A percentile compares a stretch with the other conserved stretches of the same genome.
Evolutionary conservation across 2,113 vertebrate genomes (phyloP).

Genomic region (Pelodiscus sinensis): DNA sequence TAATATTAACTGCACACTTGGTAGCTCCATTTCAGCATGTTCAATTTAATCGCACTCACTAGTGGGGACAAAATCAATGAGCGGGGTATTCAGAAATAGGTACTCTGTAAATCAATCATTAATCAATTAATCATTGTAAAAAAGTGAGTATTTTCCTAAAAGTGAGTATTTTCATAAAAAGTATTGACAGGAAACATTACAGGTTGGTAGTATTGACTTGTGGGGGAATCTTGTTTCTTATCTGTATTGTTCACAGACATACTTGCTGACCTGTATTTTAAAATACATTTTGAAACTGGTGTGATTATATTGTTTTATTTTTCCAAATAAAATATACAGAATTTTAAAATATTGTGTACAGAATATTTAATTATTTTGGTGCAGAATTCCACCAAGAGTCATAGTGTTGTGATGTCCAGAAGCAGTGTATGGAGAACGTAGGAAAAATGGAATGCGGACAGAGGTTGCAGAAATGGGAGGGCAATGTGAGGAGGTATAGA

Average conservation of each 20-base stretch:
- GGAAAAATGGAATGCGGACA: not conserved
- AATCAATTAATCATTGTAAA: not conserved
- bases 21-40: slow-evolving; percentile 62
- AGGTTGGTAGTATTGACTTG: not conserved
- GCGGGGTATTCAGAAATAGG: not conserved
- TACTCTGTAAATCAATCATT: not conserved
- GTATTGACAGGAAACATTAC: not conserved
- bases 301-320: not conserved
- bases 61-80: not conserved
- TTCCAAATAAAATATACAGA: not conserved
- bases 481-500: not conserved
- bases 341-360: not conserved
- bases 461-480: not conserved
- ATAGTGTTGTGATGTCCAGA: rapidly evolving
- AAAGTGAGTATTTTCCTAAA: not conserved
- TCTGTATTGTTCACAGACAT: not conserved
- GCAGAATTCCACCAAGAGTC: not conserved
- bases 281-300: not conserved
- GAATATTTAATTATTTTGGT: not conserved
- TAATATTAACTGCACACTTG: not conserved
- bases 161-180: not conserved
- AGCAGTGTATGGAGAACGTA: not conserved
- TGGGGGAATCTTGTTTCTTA: not conserved
- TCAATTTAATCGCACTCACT: not conserved
- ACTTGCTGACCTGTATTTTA: not conserved